Evolutionary conservation across 2,888 invertebrate species (phyloP).

Genomic region (Hirudinaria manillensis): DNA sequence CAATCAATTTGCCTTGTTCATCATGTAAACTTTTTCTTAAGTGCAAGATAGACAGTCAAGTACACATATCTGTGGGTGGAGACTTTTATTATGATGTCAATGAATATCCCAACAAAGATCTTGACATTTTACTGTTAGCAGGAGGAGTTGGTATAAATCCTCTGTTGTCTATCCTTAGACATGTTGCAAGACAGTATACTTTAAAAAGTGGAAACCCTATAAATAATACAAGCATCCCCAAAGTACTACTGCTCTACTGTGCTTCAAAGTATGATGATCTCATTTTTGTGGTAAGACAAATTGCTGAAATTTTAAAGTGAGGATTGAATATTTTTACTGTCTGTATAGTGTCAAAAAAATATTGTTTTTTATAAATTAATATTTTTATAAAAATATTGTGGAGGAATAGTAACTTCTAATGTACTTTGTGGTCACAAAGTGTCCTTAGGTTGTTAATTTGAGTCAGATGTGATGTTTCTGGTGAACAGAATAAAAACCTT

Average conservation of each 20-base stretch:
- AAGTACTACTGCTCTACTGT: constrained; percentile 19
- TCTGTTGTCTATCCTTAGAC: constrained; percentile 52
- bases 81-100: constrained; percentile 2
- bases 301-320: background rate
- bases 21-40: background rate
- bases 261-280: constrained; percentile 21
- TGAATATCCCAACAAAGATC: background rate
- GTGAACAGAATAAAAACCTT: background rate
- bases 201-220: background rate
- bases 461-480: too few species aligned
- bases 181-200: constrained; percentile 40
- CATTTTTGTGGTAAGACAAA: constrained; percentile 18
- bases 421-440: background rate
- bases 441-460: too few species aligned
- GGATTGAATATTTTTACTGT: too few species aligned
- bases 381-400: background rate
- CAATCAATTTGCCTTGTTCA: too few species aligned
- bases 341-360: too few species aligned
- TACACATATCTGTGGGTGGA: constrained; percentile 23
- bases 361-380: background rate
- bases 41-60: constrained; percentile 17
- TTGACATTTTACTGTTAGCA: constrained; percentile 42
- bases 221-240: background rate
- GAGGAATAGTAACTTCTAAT: background rate
- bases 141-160: constrained; percentile 58